Evolutionary conservation across 1,140 invertebrate genomes (phyloP).

Genomic region (Colletes latitarsis): DNA sequence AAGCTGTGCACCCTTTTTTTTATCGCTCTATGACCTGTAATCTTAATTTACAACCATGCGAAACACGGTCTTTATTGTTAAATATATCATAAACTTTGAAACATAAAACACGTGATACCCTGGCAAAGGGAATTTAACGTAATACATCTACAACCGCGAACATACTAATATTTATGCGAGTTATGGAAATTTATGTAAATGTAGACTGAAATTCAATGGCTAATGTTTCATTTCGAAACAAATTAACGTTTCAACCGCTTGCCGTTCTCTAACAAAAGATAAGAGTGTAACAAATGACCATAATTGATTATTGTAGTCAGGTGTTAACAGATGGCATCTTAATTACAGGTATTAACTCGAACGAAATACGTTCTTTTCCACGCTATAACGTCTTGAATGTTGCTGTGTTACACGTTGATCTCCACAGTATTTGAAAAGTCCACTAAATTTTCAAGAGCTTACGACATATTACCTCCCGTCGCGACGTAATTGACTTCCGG

Average conservation of each 20-base stretch:
- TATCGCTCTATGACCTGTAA: too few species aligned
- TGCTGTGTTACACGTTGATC: constrained; percentile 17
- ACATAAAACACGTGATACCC: too few species aligned
- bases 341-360: background rate
- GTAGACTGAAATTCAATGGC: constrained; percentile 16
- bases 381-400: background rate
- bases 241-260: constrained; percentile 15
- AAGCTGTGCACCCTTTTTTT: too few species aligned
- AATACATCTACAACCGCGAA: background rate
- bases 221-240: constrained; percentile 36
- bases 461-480: background rate
- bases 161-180: background rate
- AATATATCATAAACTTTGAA: too few species aligned
- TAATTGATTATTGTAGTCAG: constrained; percentile 22
- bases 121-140: constrained; percentile 2
- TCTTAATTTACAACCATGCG: too few species aligned
- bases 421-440: background rate
- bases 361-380: too few species aligned
- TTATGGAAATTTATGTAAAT: constrained; percentile 28
- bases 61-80: too few species aligned
- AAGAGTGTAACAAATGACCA: background rate
- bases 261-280: background rate
- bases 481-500: background rate
- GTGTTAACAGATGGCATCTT: constrained; percentile 12
- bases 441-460: background rate